These are phyloP conservation scores for Lymantria monacha DNA, from an alignment of 2,888 invertebrate genomes.

Conservation along the genomic window DNA sequence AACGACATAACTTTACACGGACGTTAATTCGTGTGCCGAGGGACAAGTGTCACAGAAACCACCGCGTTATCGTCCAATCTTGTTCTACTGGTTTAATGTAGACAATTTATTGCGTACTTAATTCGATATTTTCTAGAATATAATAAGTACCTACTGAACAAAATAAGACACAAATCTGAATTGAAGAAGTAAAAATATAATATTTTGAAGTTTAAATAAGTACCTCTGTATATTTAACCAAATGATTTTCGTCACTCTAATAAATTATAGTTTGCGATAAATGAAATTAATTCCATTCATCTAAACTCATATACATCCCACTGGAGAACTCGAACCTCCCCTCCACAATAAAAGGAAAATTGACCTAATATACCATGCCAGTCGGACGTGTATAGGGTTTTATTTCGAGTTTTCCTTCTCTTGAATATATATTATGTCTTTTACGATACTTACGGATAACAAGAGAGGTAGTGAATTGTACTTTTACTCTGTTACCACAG, in stretches of 20 bases:
- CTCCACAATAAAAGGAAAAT: no score
- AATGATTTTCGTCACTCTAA: slow-evolving; percentile 36
- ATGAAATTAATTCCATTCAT: no score
- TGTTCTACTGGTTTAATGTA: slow-evolving; percentile 59
- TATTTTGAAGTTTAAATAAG: slow-evolving; percentile 16
- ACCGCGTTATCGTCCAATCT: slow-evolving; percentile 66
- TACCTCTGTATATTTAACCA: background rate
- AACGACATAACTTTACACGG: slow-evolving; percentile 73
- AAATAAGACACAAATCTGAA: slow-evolving; percentile 47
- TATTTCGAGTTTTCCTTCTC: no score
- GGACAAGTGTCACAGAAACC: slow-evolving; percentile 62
- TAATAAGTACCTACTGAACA: slow-evolving; percentile 46
- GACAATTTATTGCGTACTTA: slow-evolving; percentile 66
- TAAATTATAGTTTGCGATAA: slow-evolving; percentile 26
- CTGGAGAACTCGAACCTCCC: no score
- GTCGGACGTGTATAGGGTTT: no score
- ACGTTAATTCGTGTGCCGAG: slow-evolving; percentile 74
- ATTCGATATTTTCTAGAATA: slow-evolving; percentile 72
- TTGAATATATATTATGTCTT: no score
- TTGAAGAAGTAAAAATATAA: slow-evolving; percentile 38
- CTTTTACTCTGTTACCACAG: no score
- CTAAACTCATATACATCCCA: no score
- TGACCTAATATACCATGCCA: no score
- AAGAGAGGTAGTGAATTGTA: no score
- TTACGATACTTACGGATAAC: no score